Evolutionary conservation across 2,797 vertebrate genomes (phyloP).

Genomic region (Oceanodroma leucorhoa): DNA sequence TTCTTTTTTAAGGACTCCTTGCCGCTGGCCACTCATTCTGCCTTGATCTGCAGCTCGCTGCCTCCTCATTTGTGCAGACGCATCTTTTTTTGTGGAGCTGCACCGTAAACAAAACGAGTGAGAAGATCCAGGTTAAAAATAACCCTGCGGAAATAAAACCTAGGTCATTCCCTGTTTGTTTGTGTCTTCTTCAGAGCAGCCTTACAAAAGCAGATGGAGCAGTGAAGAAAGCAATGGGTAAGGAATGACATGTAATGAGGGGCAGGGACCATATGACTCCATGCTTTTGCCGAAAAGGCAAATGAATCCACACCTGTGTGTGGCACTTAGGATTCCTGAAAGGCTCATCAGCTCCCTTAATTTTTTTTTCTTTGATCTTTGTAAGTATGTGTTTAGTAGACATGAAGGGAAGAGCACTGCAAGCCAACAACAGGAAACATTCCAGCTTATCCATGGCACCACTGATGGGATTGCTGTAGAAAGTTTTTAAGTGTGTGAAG

Average conservation of each 20-base stretch:
- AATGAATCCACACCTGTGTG: rapidly evolving
- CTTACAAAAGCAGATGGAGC: not conserved
- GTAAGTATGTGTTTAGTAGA: not conserved
- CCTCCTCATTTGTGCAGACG: rapidly evolving
- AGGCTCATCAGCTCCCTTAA: not conserved
- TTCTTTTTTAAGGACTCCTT: not conserved
- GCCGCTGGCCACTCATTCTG: rapidly evolving
- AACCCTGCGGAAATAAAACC: not conserved
- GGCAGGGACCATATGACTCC: not conserved
- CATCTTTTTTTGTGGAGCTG: not conserved
- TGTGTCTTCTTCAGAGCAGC: not conserved
- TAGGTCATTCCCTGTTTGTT: not conserved
- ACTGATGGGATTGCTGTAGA: not conserved
- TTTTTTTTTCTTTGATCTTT: not conserved
- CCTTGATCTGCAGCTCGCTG: rapidly evolving
- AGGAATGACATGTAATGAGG: not conserved
- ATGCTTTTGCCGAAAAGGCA: not conserved
- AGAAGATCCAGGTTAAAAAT: not conserved
- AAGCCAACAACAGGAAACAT: not conserved
- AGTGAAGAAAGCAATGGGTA: not conserved
- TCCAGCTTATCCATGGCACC: not conserved
- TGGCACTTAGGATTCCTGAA: not conserved
- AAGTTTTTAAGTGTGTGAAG: not conserved
- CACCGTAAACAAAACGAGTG: rapidly evolving
- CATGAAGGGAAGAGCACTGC: not conserved